These are phyloP conservation scores for Typhlichthys eigenmanni DNA, from an alignment of 2,797 vertebrate genomes.

Conservation along the genomic window DNA sequence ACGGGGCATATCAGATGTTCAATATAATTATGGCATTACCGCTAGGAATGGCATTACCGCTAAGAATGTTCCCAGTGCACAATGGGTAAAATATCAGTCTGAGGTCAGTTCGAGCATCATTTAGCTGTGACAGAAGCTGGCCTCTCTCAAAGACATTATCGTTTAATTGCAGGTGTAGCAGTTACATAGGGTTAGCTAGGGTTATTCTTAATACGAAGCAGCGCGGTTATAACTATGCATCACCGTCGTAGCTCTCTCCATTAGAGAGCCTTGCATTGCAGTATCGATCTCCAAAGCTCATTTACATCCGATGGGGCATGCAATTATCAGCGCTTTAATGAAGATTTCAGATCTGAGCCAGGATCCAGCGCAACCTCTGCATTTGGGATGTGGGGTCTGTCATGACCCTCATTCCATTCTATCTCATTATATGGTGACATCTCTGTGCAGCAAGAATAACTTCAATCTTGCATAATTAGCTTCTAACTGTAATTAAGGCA, in stretches of 20 bases:
- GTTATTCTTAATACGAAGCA: constrained; percentile 56
- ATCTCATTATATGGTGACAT: constrained; percentile 64
- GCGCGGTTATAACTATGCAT: constrained; percentile 45
- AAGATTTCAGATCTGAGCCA: constrained; percentile 43
- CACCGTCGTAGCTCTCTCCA: constrained; percentile 43
- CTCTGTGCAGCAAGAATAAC: constrained; percentile 41
- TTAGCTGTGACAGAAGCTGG: constrained; percentile 55
- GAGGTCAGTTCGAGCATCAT: constrained; percentile 62
- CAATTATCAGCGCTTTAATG: constrained; percentile 54
- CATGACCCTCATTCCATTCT: constrained; percentile 31
- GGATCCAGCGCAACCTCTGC: constrained; percentile 37
- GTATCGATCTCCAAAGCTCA: constrained; percentile 55
- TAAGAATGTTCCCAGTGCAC: constrained; percentile 43
- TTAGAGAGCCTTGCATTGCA: constrained; percentile 27
- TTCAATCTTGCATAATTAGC: constrained; percentile 64
- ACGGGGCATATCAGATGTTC: constrained; percentile 37
- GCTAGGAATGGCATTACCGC: constrained; percentile 59
- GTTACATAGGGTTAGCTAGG: constrained; percentile 49
- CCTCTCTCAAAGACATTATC: constrained; percentile 50
- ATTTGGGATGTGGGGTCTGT: constrained; percentile 28
- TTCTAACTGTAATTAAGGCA: constrained; percentile 61
- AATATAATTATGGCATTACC: constrained; percentile 71
- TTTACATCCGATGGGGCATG: constrained; percentile 52
- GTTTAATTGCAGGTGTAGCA: constrained; percentile 67
- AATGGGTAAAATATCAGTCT: constrained; percentile 32